Percentiles rank a stretch among this genome's conserved stretches.
These are phyloP conservation scores for Struthidea cinerea DNA, from an alignment of 2,113 vertebrate genomes.

Conservation along the genomic window DNA sequence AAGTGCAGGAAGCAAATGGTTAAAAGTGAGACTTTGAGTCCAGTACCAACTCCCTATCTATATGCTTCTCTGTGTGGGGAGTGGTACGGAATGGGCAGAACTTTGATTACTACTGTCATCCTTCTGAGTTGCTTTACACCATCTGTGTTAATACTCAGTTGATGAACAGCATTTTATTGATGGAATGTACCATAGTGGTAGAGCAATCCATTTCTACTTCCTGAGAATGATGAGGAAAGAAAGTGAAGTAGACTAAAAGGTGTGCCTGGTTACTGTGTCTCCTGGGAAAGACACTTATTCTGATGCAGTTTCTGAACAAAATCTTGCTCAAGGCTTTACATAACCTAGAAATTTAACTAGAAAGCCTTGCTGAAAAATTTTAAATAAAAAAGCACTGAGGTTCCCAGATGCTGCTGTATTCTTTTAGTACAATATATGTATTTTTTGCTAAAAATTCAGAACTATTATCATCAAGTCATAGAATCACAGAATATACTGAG, in stretches of 20 bases:
- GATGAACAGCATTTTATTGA: neutral
- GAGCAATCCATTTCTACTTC: neutral
- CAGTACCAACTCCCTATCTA: fast-evolving
- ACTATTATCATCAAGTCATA: neutral
- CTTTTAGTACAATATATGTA: neutral
- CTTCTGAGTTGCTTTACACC: neutral
- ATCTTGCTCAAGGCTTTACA: neutral
- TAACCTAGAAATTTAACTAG: neutral
- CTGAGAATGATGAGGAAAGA: neutral
- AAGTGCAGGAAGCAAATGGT: neutral
- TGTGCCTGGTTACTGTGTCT: neutral
- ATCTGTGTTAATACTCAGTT: neutral
- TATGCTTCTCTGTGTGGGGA: fast-evolving
- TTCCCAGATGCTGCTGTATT: neutral
- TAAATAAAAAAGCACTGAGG: neutral
- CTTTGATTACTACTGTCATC: fast-evolving
- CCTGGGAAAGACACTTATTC: neutral
- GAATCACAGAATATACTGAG: neutral
- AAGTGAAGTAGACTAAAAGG: neutral
- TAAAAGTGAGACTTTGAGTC: neutral
- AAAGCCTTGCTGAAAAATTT: neutral
- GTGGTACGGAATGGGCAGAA: neutral
- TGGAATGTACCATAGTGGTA: neutral
- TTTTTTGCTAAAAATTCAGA: neutral
- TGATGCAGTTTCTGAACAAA: neutral